Conservation (phyloP, 2,113 vertebrate genomes). For the Pristiophorus japonicus region DNA sequence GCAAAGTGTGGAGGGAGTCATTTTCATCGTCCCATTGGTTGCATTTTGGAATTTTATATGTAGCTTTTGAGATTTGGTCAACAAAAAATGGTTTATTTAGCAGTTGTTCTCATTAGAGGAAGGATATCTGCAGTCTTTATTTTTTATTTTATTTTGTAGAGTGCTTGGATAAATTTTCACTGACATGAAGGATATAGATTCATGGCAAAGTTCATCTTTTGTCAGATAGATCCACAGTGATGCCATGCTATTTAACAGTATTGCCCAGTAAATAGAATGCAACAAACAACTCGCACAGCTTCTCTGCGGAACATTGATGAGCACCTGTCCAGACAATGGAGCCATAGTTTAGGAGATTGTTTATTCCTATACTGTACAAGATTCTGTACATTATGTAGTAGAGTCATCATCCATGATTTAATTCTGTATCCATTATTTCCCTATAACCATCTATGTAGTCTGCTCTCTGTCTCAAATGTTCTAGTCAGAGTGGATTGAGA, state of each 20-base stretch:
- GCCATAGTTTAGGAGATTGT: background rate
- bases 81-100: background rate
- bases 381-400: background rate
- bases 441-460: background rate
- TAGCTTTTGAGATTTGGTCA: background rate
- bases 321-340: background rate
- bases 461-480: background rate
- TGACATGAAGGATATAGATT: background rate
- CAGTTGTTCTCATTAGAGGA: background rate
- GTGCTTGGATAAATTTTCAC: background rate
- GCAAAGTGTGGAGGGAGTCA: background rate
- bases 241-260: background rate
- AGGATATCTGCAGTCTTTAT: background rate
- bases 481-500: background rate
- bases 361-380: background rate
- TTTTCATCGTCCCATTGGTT: background rate
- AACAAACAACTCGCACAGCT: background rate
- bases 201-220: background rate
- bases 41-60: background rate
- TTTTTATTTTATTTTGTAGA: background rate
- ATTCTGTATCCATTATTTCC: background rate
- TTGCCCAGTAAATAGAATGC: background rate
- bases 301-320: background rate
- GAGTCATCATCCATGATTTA: background rate
- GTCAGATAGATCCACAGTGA: background rate